Percentiles rank a stretch among this genome's conserved stretches.
These are phyloP conservation scores for Tragelaphus buxtoni DNA, from an alignment of 2,113 vertebrate species.

Conservation along the genomic window DNA sequence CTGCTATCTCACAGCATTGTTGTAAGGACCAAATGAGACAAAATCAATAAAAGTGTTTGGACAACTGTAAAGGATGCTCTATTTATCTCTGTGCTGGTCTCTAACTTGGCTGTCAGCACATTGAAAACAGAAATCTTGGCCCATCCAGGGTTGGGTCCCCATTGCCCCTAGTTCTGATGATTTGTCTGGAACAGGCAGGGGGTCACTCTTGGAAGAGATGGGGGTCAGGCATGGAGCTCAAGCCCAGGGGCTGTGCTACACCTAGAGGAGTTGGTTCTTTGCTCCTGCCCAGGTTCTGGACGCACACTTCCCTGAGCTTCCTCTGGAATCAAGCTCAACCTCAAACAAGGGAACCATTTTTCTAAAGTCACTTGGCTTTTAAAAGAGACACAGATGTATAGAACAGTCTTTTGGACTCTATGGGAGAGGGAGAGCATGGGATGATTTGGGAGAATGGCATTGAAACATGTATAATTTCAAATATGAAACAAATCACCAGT, in stretches of 20 bases:
- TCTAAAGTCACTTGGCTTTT: constrained; percentile 24
- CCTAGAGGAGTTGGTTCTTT: not conserved
- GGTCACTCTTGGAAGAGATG: not conserved
- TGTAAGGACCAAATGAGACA: not conserved
- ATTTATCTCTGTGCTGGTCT: not conserved
- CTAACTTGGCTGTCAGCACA: not conserved
- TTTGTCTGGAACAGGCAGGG: not conserved
- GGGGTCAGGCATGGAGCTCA: not conserved
- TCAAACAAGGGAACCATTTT: not conserved
- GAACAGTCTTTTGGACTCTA: no score
- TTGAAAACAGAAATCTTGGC: constrained; percentile 17
- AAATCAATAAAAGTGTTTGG: not conserved
- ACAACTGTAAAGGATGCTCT: not conserved
- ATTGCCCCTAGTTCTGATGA: not conserved
- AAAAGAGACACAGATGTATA: not conserved
- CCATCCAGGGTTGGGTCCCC: not conserved
- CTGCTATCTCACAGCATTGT: not conserved
- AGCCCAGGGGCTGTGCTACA: not conserved
- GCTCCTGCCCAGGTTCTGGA: not conserved
- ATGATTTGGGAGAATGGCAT: no score
- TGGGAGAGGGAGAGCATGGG: no score
- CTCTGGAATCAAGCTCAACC: not conserved
- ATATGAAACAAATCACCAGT: no score
- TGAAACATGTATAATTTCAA: no score
- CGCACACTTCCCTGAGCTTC: not conserved